Base-by-base conservation (phyloP, 2,888 invertebrate species). In the Salticus scenicus region DNA sequence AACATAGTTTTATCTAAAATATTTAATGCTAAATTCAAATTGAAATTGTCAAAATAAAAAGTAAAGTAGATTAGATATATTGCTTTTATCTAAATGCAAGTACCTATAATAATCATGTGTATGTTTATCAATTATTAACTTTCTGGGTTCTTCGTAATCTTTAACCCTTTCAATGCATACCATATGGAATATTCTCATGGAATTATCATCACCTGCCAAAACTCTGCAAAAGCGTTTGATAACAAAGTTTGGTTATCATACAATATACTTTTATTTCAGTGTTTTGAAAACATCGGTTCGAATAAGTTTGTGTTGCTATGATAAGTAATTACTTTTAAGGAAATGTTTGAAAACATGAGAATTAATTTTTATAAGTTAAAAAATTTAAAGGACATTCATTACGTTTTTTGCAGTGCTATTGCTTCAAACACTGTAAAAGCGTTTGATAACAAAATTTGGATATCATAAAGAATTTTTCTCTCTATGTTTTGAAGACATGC, bases 131-230 rank as follows among this genome's bases (percentile, higher is more conserved):
- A n/a, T n/a, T n/a, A n/a, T n/a, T n/a, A n/a, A n/a, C n/a, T n/a
- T n/a, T n/a, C n/a, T n/a, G n/a, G n/a, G n/a, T n/a, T n/a, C n/a
- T n/a, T n/a, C n/a, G n/a, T 67, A 67, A 67, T 67, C 67, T 67
- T 72, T 42, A 79, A 79, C 42, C 74, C 80, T 74, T 74, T 80
- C 41, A 17, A 17, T 47, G 24, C 12, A 1, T 24, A 17, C 37
- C 80, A 80, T 80, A 57, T 73, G 80, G 78, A n/a, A 24, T 24
- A 33, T 24, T 51, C 42, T 69, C 67, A 67, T n/a, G 0, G 24
- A 33, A 31, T 67, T 33, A 67, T 20, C 67, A 7, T 8, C 67
- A 67, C 33, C 67, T 67, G 67, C 37, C 20, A 20, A 1, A 10
- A 27, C 20, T n/a, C 33, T 7, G 20, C 5, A 28, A 33, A 67